Evolutionary conservation across 2,888 invertebrate species (phyloP).

Genomic region (Temnothorax ravouxi): DNA sequence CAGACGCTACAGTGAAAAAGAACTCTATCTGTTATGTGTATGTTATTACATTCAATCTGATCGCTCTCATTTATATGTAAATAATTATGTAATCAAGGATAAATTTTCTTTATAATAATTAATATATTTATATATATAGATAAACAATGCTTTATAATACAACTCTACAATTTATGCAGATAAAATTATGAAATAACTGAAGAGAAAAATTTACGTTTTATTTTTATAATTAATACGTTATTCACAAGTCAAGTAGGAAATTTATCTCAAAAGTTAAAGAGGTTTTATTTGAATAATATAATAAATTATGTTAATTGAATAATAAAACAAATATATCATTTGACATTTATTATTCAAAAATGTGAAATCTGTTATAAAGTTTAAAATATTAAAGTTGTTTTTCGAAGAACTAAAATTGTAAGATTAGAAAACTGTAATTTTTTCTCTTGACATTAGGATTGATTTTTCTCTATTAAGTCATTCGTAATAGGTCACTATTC

Average conservation of each 20-base stretch:
- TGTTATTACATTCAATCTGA: not conserved
- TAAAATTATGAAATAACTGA: not conserved
- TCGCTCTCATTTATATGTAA: not conserved
- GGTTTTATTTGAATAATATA: not conserved
- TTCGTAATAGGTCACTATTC: not conserved
- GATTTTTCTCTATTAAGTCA: not conserved
- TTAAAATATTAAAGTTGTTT: not conserved
- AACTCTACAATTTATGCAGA: not conserved
- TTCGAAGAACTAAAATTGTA: not conserved
- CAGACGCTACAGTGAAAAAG: not conserved
- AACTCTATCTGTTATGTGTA: not conserved
- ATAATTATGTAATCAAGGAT: not conserved
- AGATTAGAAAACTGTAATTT: not conserved
- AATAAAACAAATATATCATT: not conserved
- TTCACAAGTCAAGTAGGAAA: not conserved
- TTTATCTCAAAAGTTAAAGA: not conserved
- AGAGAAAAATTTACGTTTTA: not conserved
- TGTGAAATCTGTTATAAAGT: not conserved
- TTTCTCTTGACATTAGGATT: not conserved
- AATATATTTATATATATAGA: not conserved
- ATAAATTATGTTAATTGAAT: not conserved
- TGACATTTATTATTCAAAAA: not conserved
- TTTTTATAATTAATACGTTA: not conserved
- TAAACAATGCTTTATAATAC: not conserved
- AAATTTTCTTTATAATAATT: not conserved